These are phyloP conservation scores for Aphelinus atriplicis DNA, from an alignment of 1,140 invertebrate genomes.

Conservation along the genomic window DNA sequence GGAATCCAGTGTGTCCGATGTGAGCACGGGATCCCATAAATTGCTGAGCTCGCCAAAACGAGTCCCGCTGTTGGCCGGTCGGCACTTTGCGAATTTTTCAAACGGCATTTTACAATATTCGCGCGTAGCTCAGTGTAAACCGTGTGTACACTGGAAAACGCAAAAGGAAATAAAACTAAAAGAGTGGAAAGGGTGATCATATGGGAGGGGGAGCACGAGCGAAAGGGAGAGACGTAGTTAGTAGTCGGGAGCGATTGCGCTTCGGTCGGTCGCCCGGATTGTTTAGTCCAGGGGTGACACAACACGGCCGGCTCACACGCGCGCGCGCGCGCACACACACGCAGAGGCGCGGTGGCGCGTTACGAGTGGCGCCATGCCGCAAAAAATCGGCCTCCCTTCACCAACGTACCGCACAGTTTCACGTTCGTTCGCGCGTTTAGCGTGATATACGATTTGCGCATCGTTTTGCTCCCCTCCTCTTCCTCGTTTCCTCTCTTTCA, in stretches of 20 bases:
- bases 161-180: conserved; percentile 18
- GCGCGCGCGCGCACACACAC: background rate
- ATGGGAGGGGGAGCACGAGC: background rate
- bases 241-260: background rate
- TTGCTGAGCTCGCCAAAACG: conserved; percentile 9
- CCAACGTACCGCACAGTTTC: conserved; percentile 5
- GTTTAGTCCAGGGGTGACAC: conserved; percentile 18
- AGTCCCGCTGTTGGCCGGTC: background rate
- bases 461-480: conserved; percentile 13
- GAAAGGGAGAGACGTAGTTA: background rate
- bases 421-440: conserved; percentile 18
- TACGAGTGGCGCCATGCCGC: background rate
- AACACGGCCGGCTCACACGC: background rate
- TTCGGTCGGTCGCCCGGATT: conserved; percentile 1
- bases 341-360: background rate
- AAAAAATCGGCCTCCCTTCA: conserved; percentile 18
- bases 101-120: conserved; percentile 34
- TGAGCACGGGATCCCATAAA: conserved; percentile 4
- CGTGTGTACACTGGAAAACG: background rate
- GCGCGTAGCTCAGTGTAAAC: conserved; percentile 1
- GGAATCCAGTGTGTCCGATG: conserved; percentile 9
- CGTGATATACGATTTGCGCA: conserved; percentile 37
- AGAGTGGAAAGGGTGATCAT: background rate
- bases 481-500: background rate
- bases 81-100: conserved; percentile 30